Base-by-base conservation (phyloP, 2,888 invertebrate genomes). In the Buathra laborator region DNA sequence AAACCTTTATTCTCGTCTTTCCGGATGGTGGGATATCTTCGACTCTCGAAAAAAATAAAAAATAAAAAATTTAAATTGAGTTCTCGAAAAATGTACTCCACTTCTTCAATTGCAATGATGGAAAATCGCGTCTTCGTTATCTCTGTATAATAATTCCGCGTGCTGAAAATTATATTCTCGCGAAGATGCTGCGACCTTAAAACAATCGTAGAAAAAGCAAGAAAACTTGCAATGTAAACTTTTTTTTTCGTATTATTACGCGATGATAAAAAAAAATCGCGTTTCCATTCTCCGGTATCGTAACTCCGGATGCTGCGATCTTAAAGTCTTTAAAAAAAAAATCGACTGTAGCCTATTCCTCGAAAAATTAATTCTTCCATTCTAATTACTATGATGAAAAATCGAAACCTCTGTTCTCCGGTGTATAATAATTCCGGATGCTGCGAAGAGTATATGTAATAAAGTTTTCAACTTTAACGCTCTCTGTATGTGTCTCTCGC, bases 71-170 rank as follows among this genome's bases (percentile, higher is more conserved):
- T 19, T 7, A 2, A 4, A 24, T 53, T 16, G 19, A 53, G 19
- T 12, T 24, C 19, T 56, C 10, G 10, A 3, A 56, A 56, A 56
- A 56, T 19, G 19, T 24, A 24, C 10, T 56, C 9, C 2, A 53
- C 53, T 19, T 19, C 53, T 9, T 3, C 56, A 43, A 44, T 29
- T 62, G 62, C 64, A 46, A 76, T 53, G 62, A 64, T 64, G 53
- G 44, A 46, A 43, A 53, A 81, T 75, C 19, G n/a, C 46, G 24
- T 29, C 2, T 51, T 19, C 75, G 29, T 64, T 76, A 68, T 64
- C 19, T 44, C 29, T 66, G 66, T 70, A 24, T 71, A 81, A 71
- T 53, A 48, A 46, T 51, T 76, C 81, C 70, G 76, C 76, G 76
- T 81, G 64, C 81, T 81, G 81, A 7, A 62, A 7, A 66, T 9